phyloP scores from a whole-genome alignment of 2,797 vertebrate genomes.

The Gambusia yucatana region DNA sequence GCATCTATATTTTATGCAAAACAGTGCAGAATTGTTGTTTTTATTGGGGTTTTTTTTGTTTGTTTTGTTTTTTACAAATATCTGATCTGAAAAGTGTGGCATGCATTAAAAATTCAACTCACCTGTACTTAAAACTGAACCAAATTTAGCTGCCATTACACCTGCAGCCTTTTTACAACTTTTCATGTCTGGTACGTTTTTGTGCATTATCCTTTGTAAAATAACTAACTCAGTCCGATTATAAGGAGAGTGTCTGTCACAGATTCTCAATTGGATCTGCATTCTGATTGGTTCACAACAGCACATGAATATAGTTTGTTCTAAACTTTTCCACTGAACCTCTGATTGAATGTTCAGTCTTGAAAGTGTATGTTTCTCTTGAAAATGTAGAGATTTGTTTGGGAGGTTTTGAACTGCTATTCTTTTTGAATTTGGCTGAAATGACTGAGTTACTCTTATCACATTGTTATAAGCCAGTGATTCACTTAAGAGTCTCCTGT shows the following conservation, averaged over 20 bases:
- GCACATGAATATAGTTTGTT: background rate
- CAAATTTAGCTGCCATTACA: background rate
- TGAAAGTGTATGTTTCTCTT: too few species aligned
- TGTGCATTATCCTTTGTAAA: background rate
- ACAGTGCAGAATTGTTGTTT: background rate
- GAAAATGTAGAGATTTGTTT: background rate
- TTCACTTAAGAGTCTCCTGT: background rate
- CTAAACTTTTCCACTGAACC: background rate
- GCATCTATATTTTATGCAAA: background rate
- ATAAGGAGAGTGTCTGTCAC: background rate
- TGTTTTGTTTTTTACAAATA: too few species aligned
- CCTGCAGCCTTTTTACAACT: background rate
- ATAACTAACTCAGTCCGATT: background rate
- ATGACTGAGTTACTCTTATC: too few species aligned
- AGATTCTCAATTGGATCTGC: background rate
- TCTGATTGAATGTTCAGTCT: too few species aligned
- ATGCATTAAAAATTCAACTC: background rate
- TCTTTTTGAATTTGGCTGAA: background rate
- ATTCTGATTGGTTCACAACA: background rate
- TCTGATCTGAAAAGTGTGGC: background rate
- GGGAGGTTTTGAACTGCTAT: background rate
- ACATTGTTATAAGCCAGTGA: background rate
- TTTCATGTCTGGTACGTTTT: background rate
- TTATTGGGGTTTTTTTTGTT: background rate
- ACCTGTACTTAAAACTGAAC: background rate